Percentiles rank a stretch among this genome's conserved stretches.
Evolutionary conservation across 1,140 invertebrate species (phyloP).

Genomic region (Philotrypesis tridentata): DNA sequence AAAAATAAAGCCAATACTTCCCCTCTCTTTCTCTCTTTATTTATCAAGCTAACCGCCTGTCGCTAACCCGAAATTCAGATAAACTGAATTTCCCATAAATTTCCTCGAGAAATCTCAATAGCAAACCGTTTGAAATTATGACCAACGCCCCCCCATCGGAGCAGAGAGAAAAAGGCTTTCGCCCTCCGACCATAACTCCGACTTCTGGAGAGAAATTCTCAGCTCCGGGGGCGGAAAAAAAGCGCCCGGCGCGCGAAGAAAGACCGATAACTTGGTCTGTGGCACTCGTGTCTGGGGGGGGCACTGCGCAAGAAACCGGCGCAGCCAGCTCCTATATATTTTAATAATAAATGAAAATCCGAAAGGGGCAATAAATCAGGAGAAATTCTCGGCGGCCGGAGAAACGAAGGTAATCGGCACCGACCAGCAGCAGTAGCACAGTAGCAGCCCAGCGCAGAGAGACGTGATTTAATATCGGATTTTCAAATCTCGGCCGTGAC

Average conservation of each 20-base stretch:
- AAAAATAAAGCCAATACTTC: slow-evolving; percentile 35
- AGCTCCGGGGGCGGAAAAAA: too few species aligned
- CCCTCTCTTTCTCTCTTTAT: background rate
- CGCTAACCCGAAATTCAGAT: background rate
- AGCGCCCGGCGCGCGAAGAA: slow-evolving; percentile 29
- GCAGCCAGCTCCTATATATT: slow-evolving; percentile 33
- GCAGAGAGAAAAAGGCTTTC: background rate
- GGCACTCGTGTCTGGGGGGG: background rate
- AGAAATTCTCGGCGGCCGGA: background rate
- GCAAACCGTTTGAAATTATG: background rate
- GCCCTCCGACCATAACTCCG: background rate
- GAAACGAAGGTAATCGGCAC: slow-evolving; percentile 32
- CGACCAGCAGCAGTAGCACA: background rate
- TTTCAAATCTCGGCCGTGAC: slow-evolving; percentile 19
- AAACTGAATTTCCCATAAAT: background rate
- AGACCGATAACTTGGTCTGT: slow-evolving; percentile 32
- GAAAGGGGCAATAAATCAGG: slow-evolving; percentile 36
- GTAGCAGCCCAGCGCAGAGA: too few species aligned
- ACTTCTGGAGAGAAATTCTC: too few species aligned
- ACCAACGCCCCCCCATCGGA: background rate
- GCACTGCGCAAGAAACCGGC: slow-evolving; percentile 3
- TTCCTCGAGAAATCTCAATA: too few species aligned
- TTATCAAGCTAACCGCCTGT: background rate
- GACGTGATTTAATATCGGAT: slow-evolving; percentile 41
- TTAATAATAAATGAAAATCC: slow-evolving; percentile 42